Base-by-base conservation (phyloP, 1,140 invertebrate species). In the Caenorhabditis briggsae region DNA sequence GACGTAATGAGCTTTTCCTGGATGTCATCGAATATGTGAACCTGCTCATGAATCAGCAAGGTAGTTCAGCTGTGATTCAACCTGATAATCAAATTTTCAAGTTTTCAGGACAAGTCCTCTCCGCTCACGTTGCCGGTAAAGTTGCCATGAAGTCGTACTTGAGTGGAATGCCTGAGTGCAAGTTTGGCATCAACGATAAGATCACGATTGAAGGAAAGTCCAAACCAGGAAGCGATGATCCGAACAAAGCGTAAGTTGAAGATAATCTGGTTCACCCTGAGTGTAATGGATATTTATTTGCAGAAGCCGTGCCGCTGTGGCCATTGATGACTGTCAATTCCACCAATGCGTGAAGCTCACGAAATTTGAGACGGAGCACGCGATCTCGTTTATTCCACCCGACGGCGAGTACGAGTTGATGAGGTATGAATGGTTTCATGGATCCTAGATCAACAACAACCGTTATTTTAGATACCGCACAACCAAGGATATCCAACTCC, bases 121-220 rank as follows among this genome's bases (percentile, higher is more conserved):
- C 97, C 53, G 97, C 98, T 82, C 98, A 99, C 93, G 98, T 99
- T 33, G 98, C 98, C 87, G 98, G 98, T 53, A 98, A 98, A 93
- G 97, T 99, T 56, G 96, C 99, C 0, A 99, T 99, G 98, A 99
- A 99, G 93, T 98, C 97, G 0, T 99, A 99, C 93, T 93, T 99
- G 43, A 98, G 97, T 56, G 98, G 98, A 43, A 99, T 99, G 98
- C 98, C 98, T 0, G 98, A 99, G 93, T 99, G 98, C 94, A 99
- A 99, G 94, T 99, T 99, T 94, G 98, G 98, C 18, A 99, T 99
- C 90, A 99, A 99, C 92, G 98, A 99, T 92, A 99, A 99, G 93
- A 96, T 99, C 84, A 96, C 98, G 0, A 98, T 99, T 96, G 98
- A 99, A 91, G 96, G 96, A 0, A 99, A 98, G 93, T 96, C 97